Evolutionary conservation across 2,113 vertebrate species (phyloP).

Genomic region (Cyprinodon brontotheroides): DNA sequence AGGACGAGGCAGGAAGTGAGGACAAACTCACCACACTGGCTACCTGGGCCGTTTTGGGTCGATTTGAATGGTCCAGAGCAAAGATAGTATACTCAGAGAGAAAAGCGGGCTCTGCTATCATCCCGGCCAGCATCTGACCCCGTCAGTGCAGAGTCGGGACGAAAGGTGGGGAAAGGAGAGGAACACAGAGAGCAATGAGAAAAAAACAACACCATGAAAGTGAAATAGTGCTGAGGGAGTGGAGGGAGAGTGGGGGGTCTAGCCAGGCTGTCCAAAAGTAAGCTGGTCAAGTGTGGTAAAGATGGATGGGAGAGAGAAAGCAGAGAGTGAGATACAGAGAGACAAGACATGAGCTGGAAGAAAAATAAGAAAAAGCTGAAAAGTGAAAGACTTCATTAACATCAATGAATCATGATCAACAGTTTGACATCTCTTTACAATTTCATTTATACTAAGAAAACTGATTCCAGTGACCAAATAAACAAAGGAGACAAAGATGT

Average conservation of each 20-base stretch:
- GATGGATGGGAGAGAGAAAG: slow-evolving; percentile 30
- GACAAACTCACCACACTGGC: slow-evolving; percentile 93
- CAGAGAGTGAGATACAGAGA: slow-evolving; percentile 18
- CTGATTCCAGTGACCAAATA: slow-evolving; percentile 1
- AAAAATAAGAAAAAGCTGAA: slow-evolving; percentile 58
- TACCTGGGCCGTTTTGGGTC: slow-evolving; percentile 89
- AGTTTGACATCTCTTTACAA: slow-evolving; percentile 66
- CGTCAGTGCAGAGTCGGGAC: slow-evolving; percentile 85
- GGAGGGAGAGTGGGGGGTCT: slow-evolving; percentile 24
- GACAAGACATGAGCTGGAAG: slow-evolving; percentile 43
- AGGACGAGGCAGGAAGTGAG: slow-evolving; percentile 77
- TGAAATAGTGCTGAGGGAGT: slow-evolving; percentile 61
- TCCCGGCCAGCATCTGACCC: slow-evolving; percentile 96
- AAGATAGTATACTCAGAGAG: slow-evolving; percentile 99
- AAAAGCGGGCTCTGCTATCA: slow-evolving; percentile 99
- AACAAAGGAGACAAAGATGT: slow-evolving; percentile 51
- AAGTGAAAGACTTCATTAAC: slow-evolving; percentile 64
- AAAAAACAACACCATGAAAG: slow-evolving; percentile 82
- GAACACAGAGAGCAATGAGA: slow-evolving; percentile 89
- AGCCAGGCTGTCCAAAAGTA: slow-evolving; percentile 25
- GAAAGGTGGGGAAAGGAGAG: slow-evolving; percentile 76
- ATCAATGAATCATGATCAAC: slow-evolving; percentile 60
- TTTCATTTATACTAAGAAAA: background rate
- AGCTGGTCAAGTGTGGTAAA: slow-evolving; percentile 42
- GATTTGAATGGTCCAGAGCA: slow-evolving; percentile 98